Evolutionary conservation across 2,888 invertebrate species (phyloP), one percentile per base, ranked within the genome.

Genomic region (Sesia apiformis): DNA sequence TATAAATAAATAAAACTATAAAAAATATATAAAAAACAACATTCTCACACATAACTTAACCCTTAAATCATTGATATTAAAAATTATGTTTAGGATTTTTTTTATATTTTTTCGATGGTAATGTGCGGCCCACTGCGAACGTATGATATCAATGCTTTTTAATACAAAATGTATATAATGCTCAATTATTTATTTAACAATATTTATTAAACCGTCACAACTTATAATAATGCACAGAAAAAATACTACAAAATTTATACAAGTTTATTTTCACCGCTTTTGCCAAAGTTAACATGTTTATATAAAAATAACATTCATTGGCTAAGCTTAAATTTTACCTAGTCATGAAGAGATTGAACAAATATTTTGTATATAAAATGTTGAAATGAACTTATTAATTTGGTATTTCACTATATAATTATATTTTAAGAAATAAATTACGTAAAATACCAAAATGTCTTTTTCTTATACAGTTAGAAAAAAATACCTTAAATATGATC

Each of bases 311-410:
- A 66, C 59, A 63, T 63, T 38, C 38, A 78, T 81, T 78, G 83
- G 81, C 78, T 72, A 72, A 77, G 75, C 77, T 76, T 81, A 69
- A 74, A 68, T 60, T 62, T 55, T 68, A 67, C 70, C 84, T 87
- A 87, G 88, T 87, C 88, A 88, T 74, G 72, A 81, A 75, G 71
- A 81, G 78, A 84, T 79, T 77, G 76, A 63, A 67, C 65, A 69
- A 80, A 62, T 84, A 79, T 84, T 84, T 82, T 88, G 87, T 88
- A 88, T 72, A 88, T 88, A 88, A 84, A 83, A 81, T 71, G 70
- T 76, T 76, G 63, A 74, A 78, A 73, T 65, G 61, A 65, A 63
- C 66, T 72, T 67, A 66, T 73, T 67, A 64, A 80, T 69, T 67
- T 69, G 69, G 66, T 76, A 72, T 69, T 74, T 73, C 72, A 77